Evolutionary conservation across 2,113 vertebrate genomes (phyloP).

Genomic region (Silurus meridionalis): DNA sequence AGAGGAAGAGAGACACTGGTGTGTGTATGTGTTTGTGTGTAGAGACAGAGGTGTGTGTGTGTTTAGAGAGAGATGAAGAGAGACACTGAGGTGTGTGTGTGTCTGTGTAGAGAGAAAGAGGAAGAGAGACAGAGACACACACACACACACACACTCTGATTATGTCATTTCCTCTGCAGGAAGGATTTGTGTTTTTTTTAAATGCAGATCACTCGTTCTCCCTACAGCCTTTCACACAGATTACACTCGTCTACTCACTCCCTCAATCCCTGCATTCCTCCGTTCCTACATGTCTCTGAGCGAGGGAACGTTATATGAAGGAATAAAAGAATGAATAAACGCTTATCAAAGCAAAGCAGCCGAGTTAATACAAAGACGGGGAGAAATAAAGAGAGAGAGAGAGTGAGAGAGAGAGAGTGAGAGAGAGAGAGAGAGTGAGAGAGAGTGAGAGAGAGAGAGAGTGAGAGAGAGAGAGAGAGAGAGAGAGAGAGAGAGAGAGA

Average conservation of each 20-base stretch:
- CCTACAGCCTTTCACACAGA: conserved; percentile 8
- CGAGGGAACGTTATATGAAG: not conserved
- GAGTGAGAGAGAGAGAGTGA: too few species aligned
- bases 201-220: conserved; percentile 1
- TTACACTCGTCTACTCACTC: conserved; percentile 8
- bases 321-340: not conserved
- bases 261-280: not conserved
- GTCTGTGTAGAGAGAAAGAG: too few species aligned
- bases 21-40: too few species aligned
- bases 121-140: too few species aligned
- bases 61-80: too few species aligned
- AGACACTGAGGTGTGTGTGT: too few species aligned
- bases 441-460: not conserved
- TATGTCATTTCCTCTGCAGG: conserved; percentile 7
- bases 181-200: conserved; percentile 12
- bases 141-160: not conserved
- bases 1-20: too few species aligned
- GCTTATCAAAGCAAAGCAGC: conserved; percentile 5
- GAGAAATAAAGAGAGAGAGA: not conserved
- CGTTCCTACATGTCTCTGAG: not conserved
- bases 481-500: not conserved
- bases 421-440: too few species aligned
- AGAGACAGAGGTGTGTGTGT: too few species aligned
- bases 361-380: too few species aligned
- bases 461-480: too few species aligned